phyloP scores from a whole-genome alignment of 2,888 invertebrate genomes.

The Malacosoma neustria region DNA sequence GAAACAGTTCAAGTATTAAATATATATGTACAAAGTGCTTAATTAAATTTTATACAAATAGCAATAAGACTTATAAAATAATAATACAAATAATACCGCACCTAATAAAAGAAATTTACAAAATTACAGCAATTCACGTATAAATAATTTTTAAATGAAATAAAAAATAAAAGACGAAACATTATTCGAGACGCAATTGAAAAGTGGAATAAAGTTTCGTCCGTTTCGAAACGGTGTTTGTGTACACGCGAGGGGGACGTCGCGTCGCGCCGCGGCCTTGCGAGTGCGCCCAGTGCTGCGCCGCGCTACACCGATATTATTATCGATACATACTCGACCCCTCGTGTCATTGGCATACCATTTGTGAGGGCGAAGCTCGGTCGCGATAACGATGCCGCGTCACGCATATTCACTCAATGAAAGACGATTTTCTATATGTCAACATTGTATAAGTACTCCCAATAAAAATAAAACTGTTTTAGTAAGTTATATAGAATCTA shows the following conservation, averaged over 20 bases:
- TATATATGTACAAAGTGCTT: too few species aligned
- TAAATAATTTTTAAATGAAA: too few species aligned
- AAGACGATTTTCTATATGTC: slow-evolving; percentile 13
- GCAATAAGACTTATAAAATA: too few species aligned
- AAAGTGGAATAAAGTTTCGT: slow-evolving; percentile 30
- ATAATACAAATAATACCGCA: too few species aligned
- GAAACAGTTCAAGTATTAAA: too few species aligned
- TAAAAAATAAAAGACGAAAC: too few species aligned
- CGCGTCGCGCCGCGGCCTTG: slow-evolving; percentile 62
- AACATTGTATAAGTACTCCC: too few species aligned
- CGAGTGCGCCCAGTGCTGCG: slow-evolving; percentile 53
- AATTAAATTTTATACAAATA: too few species aligned
- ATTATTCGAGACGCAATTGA: background rate
- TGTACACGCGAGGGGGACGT: slow-evolving; percentile 32
- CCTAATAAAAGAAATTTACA: too few species aligned
- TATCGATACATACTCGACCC: slow-evolving; percentile 58
- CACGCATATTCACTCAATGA: slow-evolving; percentile 31
- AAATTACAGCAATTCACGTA: too few species aligned
- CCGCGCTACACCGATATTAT: slow-evolving; percentile 38
- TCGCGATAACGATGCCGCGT: slow-evolving; percentile 44
- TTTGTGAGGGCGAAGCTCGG: slow-evolving; percentile 54
- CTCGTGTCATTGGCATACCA: slow-evolving; percentile 67
- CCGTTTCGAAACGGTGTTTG: slow-evolving; percentile 40
- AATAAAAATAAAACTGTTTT: too few species aligned
- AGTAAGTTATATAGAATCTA: too few species aligned